These are phyloP conservation scores for Zophobas atratus DNA, from an alignment of 1,140 invertebrate species.

Conservation along the genomic window DNA sequence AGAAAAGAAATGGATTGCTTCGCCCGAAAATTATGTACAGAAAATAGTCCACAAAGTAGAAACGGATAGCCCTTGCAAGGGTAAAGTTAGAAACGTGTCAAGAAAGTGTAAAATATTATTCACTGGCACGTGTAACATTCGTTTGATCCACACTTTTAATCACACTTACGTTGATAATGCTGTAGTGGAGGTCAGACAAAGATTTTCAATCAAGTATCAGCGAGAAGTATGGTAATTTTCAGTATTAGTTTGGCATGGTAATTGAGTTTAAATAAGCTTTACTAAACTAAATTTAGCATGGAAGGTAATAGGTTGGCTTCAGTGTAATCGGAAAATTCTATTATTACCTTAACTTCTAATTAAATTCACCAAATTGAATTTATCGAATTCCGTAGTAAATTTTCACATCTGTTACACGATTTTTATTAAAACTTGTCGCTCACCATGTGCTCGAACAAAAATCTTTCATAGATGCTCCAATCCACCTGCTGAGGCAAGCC, in stretches of 20 bases:
- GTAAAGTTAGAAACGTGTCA: slow-evolving; percentile 21
- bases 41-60: slow-evolving; percentile 15
- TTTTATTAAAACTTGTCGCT: neutral
- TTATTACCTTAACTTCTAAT: too few species aligned
- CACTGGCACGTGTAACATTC: slow-evolving; percentile 8
- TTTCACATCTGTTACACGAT: neutral
- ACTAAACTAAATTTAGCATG: too few species aligned
- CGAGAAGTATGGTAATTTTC: too few species aligned
- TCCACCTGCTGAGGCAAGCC: slow-evolving; percentile 6
- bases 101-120: slow-evolving; percentile 31
- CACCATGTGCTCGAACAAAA: neutral
- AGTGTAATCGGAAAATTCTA: too few species aligned
- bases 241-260: too few species aligned
- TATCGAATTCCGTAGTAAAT: too few species aligned
- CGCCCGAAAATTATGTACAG: slow-evolving; percentile 28
- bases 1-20: slow-evolving; percentile 1
- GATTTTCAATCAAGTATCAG: neutral
- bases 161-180: slow-evolving; percentile 17
- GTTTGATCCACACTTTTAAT: slow-evolving; percentile 10
- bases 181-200: neutral
- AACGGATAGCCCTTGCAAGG: slow-evolving; percentile 5
- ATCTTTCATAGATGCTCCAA: neutral
- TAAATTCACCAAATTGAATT: too few species aligned
- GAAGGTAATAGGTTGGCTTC: too few species aligned
- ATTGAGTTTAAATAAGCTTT: too few species aligned